Percentiles rank a stretch among this genome's conserved stretches.
phyloP scores from a whole-genome alignment of 2,113 vertebrate species.

The Perognathus longimembris region DNA sequence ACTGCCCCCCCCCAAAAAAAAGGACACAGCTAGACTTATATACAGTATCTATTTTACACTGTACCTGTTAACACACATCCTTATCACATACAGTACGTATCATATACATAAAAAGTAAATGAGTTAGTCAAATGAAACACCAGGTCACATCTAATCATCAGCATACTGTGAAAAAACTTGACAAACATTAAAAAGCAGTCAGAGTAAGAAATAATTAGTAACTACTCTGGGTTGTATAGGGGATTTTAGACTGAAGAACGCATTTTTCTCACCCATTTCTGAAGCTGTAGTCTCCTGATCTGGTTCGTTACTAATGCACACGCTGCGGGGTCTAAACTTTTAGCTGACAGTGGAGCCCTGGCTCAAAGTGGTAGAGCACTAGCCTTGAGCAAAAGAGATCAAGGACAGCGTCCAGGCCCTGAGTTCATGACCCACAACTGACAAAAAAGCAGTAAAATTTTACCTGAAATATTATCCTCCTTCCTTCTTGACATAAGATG shows the following conservation, averaged over 20 bases:
- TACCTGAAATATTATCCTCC: constrained; percentile 55
- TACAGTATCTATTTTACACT: not conserved
- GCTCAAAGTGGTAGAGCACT: too few species aligned
- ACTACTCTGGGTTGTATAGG: not conserved
- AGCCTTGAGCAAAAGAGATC: too few species aligned
- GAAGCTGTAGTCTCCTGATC: constrained; percentile 2
- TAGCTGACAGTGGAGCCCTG: constrained; percentile 26
- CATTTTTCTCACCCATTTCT: constrained; percentile 57
- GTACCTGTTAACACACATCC: not conserved
- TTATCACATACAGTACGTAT: too few species aligned
- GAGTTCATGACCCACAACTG: too few species aligned
- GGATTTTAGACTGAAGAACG: not conserved
- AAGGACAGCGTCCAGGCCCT: too few species aligned
- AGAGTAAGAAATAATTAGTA: not conserved
- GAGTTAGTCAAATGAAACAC: not conserved
- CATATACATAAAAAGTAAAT: not conserved
- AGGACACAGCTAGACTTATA: too few species aligned
- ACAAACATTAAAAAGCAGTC: not conserved
- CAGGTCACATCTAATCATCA: not conserved
- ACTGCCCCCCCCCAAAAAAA: too few species aligned
- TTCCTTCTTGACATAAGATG: constrained; percentile 53
- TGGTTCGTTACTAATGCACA: constrained; percentile 30
- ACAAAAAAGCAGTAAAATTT: constrained; percentile 12
- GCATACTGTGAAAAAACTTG: not conserved
- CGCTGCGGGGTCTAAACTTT: constrained; percentile 48